phyloP scores from a whole-genome alignment of 2,888 invertebrate species.

The Schizaphis graminum region DNA sequence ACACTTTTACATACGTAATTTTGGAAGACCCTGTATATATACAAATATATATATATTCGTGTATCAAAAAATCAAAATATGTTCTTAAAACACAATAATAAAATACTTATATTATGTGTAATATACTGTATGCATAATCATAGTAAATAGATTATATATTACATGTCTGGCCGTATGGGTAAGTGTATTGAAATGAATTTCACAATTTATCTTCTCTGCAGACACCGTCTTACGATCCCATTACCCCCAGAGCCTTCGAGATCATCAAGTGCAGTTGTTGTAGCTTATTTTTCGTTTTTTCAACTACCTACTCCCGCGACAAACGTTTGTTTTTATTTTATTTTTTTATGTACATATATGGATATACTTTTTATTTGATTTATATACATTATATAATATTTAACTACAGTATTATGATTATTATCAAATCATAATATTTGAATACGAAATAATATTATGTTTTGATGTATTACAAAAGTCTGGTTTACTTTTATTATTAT shows the following conservation, averaged over 20 bases:
- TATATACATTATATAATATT: conserved; percentile 23
- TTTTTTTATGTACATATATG: not conserved
- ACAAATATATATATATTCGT: not conserved
- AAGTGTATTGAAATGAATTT: conserved; percentile 23
- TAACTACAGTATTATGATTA: conserved; percentile 53
- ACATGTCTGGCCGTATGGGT: not conserved
- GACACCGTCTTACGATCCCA: not conserved
- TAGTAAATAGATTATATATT: not conserved
- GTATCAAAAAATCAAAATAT: not conserved
- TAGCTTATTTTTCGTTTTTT: conserved; percentile 17
- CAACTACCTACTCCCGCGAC: not conserved
- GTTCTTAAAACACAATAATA: not conserved
- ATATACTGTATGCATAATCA: not conserved
- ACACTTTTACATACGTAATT: not conserved
- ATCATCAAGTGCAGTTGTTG: not conserved
- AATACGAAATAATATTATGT: conserved; percentile 44
- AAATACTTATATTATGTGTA: not conserved
- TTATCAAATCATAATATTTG: conserved; percentile 49
- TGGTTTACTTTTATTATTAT: conserved; percentile 41
- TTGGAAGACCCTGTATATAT: not conserved
- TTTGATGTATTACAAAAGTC: conserved; percentile 58
- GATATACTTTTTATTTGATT: conserved; percentile 18
- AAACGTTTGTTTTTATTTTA: conserved; percentile 40
- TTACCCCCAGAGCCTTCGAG: not conserved
- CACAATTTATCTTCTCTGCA: not conserved